Evolutionary conservation across 2,113 vertebrate genomes (phyloP), one percentile per base, ranked within the genome.

Genomic region (Aegotheles bennettii): DNA sequence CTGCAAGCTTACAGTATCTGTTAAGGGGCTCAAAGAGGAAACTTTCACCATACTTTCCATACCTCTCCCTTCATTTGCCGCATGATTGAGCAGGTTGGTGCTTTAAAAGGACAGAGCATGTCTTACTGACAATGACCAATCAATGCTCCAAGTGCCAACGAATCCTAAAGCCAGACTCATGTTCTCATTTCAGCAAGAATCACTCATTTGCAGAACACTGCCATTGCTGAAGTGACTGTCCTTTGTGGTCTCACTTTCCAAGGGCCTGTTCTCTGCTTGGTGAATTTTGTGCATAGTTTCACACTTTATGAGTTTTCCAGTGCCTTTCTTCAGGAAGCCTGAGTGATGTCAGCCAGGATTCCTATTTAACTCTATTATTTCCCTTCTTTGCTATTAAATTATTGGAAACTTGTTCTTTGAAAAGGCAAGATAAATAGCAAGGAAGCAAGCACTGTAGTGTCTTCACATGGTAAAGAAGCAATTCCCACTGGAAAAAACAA

Each of bases 1-100:
- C 2, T 1, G 31, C 28, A 35, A 51, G n/a, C 65, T 43, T 2
- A 9, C 1, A 29, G 50, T 0, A 7, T 7, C 73, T 54, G 28
- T 31, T 15, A 16, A n/a, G 51, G 16, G 24, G 45, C 0, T 1
- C 3, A 8, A n/a, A 59, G 54, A 84, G 84, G 38, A 67, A 38
- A 23, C 28, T 10, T 43, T 6, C 68, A 9, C 19, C 23, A 6
- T 9, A 1, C n/a, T 8, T 59, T 23, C 70, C 23, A 11, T 18
- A 11, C 36, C 25, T 28, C 36, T 14, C 5, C 61, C 60, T 43
- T 20, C 40, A 3, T 21, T 28, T 57, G 31, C 53, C 47, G 79
- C 53, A 9, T 4, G 11, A 53, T 0, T 9, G 68, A 76, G 19
- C 69, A 53, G 31, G 48, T 13, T 47, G 79, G 23, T n/a, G 69